Evolutionary conservation across 2,797 vertebrate genomes (phyloP), one percentile per base, ranked within the genome.

Genomic region (Pelochelys cantorii): DNA sequence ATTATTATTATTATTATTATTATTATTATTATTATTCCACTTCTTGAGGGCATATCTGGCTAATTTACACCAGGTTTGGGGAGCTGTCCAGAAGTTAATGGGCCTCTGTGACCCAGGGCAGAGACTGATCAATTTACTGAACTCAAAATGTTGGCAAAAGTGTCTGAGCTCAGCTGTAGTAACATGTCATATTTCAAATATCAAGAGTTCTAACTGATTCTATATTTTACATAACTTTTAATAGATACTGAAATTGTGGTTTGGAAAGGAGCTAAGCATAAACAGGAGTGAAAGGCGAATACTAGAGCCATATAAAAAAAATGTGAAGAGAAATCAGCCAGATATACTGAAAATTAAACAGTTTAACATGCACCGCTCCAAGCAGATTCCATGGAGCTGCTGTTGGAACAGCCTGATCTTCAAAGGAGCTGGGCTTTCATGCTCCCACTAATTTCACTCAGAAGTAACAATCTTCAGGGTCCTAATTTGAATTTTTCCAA

Each of bases 231-330:
- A 93, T 74, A 96, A 84, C 93, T 97, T 87, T 95, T 97, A 94
- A 98, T 85, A 92, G 95, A 96, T 29, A 23, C 92, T 94, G 93
- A 96, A 97, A 86, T 1, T 92, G 96, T 5, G 94, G 97, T 93
- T 97, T 90, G 94, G 94, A 94, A 96, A 95, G 84, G 1, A 84
- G 90, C 83, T 17, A 85, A 79, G 68, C 84, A 90, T 90, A 94
- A 95, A 90, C 2, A 94, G 93, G 94, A 93, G 78, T 5, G 59
- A 87, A 93, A 94, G 94, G 89, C 13, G 89, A 94, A 83, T 2
- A 5, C 83, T 74, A 23, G 79, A 57, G 87, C 65, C n/a, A 83
- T 42, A 88, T 82, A 42, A 68, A 56, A n/a, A 42, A 89, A 62
- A 48, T 79, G 74, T 81, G 4, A 4, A 15, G 56, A 20, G 78